Percentiles rank a stretch among this genome's conserved stretches.
These are phyloP conservation scores for Brachyistius frenatus DNA, from an alignment of 2,113 vertebrate species.

Conservation along the genomic window DNA sequence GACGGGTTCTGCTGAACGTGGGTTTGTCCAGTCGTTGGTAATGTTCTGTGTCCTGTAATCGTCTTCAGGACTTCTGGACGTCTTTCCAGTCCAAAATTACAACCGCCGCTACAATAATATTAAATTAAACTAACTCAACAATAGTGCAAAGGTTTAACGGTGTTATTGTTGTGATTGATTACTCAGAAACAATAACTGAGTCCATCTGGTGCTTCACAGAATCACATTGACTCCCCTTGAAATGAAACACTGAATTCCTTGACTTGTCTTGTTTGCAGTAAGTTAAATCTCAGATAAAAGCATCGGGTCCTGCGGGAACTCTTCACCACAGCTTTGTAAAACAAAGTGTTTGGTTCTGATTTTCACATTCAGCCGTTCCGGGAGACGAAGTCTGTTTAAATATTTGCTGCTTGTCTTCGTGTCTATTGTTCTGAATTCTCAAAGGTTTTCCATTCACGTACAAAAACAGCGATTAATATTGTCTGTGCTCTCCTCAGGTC, in stretches of 20 bases:
- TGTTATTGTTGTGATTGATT: too few relatives aligned
- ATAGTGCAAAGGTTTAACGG: too few relatives aligned
- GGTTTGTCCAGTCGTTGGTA: too few relatives aligned
- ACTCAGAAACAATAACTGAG: too few relatives aligned
- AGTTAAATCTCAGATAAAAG: neutral
- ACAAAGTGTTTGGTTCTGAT: neutral
- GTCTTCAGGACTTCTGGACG: too few relatives aligned
- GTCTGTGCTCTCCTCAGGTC: neutral
- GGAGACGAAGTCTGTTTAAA: neutral
- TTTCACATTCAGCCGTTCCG: constrained; percentile 1
- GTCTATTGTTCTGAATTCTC: constrained; percentile 6
- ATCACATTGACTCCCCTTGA: too few relatives aligned
- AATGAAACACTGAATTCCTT: neutral
- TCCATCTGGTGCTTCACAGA: too few relatives aligned
- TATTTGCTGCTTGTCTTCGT: neutral
- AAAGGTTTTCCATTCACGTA: neutral
- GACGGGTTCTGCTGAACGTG: too few relatives aligned
- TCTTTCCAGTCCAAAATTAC: too few relatives aligned
- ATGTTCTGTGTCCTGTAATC: too few relatives aligned
- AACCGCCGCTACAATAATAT: too few relatives aligned
- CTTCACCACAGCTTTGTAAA: neutral
- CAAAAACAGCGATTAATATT: constrained; percentile 13
- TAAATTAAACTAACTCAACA: too few relatives aligned
- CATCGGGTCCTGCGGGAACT: neutral
- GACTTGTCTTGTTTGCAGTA: neutral